Conservation (phyloP, 2,113 vertebrate species). For the Pseudopipra pipra region DNA sequence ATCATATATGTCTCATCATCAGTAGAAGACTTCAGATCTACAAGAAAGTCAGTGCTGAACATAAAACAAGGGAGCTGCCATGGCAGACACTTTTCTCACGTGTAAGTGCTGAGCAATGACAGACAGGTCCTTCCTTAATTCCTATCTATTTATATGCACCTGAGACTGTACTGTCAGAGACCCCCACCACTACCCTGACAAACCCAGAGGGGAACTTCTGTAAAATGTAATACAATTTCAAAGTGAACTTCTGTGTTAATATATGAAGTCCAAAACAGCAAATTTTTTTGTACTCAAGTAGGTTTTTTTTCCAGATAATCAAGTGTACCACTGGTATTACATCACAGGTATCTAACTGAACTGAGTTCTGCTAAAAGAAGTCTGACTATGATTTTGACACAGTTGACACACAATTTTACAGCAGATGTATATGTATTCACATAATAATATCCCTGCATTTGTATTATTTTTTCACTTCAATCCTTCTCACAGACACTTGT, state of each 20-base stretch:
- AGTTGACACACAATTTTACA: background rate
- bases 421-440: background rate
- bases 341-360: background rate
- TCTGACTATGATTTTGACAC: background rate
- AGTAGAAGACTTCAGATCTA: background rate
- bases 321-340: background rate
- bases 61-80: background rate
- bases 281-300: background rate
- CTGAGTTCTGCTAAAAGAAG: background rate
- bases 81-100: background rate
- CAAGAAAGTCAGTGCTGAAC: background rate
- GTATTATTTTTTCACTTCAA: background rate
- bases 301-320: background rate
- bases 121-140: background rate
- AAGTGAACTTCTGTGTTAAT: background rate
- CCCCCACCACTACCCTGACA: background rate
- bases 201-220: background rate
- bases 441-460: background rate
- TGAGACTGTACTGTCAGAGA: background rate
- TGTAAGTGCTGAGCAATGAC: background rate
- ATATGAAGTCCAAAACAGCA: background rate
- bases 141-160: rapidly evolving
- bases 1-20: background rate
- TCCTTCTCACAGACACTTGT: background rate
- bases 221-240: background rate